Evolutionary conservation across 2,888 invertebrate species (phyloP), one percentile per base, ranked within the genome.

Genomic region (Augochlorella aurata): DNA sequence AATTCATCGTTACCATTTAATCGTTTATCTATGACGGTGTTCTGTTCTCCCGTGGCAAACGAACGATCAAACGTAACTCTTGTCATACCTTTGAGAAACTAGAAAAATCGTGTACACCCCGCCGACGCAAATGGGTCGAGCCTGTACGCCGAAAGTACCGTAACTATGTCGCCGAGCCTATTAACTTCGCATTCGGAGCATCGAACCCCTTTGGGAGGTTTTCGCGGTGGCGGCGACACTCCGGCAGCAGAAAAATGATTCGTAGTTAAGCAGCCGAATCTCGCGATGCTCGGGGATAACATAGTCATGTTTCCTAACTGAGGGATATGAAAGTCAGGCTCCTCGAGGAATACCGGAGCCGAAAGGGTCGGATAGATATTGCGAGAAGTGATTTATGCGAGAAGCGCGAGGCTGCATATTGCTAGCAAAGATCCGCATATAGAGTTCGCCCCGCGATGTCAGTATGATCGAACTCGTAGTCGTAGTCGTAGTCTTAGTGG

Each of bases 371-470:
- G 89, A 90, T 91, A 91, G 87, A 92, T 92, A 92, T 92, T 92
- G 90, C 91, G 90, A 89, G 86, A 91, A 91, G 90, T 92, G 92
- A 92, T 92, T 92, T 92, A 92, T 91, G 90, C 88, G 87, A 85
- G 89, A 87, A 85, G 89, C 89, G 90, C 90, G 89, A 87, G 89
- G 90, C 89, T 90, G 88, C 91, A 92, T 91, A 91, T 91, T 92
- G 89, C 90, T 87, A 82, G 84, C 84, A 88, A 84, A 87, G 87
- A 89, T 88, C 88, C 88, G 77, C 76, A 58, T 63, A 63, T 67
- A 58, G 75, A 80, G 69, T 67, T 63, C 63, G 29, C 76, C 29
- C 47, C 65, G 72, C 29, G 74, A 65, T 74, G 73, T 24, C 66
- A 69, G 78, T 77, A 65, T 73, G 79, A 73, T 75, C 81, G 81